A percentile compares a stretch with the other conserved stretches of the same genome.
Conservation (phyloP, 2,888 invertebrate genomes). For the Pantelozetes paolii region DNA sequence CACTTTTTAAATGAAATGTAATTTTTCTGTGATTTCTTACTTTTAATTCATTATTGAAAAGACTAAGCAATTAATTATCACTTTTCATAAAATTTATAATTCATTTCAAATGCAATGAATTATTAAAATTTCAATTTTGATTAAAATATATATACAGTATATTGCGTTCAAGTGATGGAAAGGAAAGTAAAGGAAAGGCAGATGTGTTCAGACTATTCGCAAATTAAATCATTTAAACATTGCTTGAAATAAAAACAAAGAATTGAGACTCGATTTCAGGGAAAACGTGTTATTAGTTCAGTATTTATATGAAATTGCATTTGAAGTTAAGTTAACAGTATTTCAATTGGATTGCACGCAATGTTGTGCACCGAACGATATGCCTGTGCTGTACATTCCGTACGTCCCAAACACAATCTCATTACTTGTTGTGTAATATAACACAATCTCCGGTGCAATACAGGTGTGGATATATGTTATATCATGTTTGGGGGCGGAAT, state of each 20-base stretch:
- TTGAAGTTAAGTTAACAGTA: constrained; percentile 33
- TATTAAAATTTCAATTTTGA: no score
- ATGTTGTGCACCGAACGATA: neutral
- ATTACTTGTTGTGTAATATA: constrained; percentile 32
- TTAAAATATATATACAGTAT: no score
- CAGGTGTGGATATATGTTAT: constrained; percentile 32
- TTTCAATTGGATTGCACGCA: constrained; percentile 25
- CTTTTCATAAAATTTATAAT: neutral
- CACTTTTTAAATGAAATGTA: no score
- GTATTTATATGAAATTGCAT: constrained; percentile 8
- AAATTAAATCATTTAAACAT: neutral
- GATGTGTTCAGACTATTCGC: no score
- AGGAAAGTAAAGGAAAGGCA: no score
- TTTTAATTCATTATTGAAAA: neutral
- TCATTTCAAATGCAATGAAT: neutral
- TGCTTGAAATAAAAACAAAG: constrained; percentile 4
- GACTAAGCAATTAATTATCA: constrained; percentile 1
- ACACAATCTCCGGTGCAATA: neutral
- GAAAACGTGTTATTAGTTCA: constrained; percentile 21
- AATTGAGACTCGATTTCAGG: neutral
- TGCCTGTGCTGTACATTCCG: neutral
- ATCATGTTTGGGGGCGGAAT: constrained; percentile 31
- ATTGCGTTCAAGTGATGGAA: no score
- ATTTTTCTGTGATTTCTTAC: no score
- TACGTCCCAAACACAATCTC: constrained; percentile 23